A percentile compares a stretch with the other conserved stretches of the same genome.
phyloP scores from a whole-genome alignment of 2,888 invertebrate genomes.

The Harmothoe impar region DNA sequence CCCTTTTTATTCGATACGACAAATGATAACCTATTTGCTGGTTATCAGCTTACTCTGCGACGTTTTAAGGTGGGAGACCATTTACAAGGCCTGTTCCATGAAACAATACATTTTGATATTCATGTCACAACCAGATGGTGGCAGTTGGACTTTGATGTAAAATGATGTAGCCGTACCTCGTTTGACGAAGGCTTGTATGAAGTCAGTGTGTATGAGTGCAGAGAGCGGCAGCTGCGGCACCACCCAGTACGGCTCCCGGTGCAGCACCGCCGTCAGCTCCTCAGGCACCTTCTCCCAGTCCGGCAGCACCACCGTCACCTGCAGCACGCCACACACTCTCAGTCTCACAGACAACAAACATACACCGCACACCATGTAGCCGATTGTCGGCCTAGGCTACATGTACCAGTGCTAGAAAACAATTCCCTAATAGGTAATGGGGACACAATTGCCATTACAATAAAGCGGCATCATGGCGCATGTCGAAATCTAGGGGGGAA shows the following conservation, averaged over 20 bases:
- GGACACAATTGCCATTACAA: not conserved
- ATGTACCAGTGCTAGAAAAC: not conserved
- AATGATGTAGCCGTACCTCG: too few relatives aligned
- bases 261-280: conserved; percentile 61
- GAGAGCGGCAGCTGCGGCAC: conserved; percentile 71
- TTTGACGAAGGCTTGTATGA: conserved; percentile 77
- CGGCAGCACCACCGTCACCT: conserved; percentile 68
- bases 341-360: too few relatives aligned
- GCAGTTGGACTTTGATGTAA: too few relatives aligned
- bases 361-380: not conserved
- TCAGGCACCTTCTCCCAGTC: conserved; percentile 64
- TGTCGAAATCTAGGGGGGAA: too few relatives aligned
- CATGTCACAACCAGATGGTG: too few relatives aligned
- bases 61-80: too few relatives aligned
- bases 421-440: not conserved
- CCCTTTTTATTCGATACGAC: too few relatives aligned
- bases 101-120: too few relatives aligned
- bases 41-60: too few relatives aligned
- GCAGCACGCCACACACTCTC: too few relatives aligned
- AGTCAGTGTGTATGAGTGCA: conserved; percentile 73
- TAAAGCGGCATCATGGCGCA: not conserved
- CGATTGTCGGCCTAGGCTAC: not conserved
- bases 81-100: too few relatives aligned
- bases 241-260: conserved; percentile 66
- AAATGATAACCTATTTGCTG: too few relatives aligned